phyloP scores from a whole-genome alignment of 2,797 vertebrate genomes.

The Myotis findleyi region DNA sequence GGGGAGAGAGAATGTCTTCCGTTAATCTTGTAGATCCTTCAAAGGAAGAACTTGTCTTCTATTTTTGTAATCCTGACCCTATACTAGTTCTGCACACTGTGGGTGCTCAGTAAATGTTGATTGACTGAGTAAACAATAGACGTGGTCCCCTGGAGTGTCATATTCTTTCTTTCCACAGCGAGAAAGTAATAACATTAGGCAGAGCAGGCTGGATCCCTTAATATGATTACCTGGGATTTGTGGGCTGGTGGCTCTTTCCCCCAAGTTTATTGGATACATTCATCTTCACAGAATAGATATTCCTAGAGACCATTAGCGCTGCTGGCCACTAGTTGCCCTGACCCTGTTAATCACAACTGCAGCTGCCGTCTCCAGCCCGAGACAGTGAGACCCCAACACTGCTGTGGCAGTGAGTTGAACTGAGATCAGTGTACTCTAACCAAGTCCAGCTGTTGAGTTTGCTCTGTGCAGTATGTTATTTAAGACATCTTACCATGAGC shows the following conservation, averaged over 20 bases:
- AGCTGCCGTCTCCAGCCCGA: not conserved
- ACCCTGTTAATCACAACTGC: not conserved
- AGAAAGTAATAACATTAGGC: conserved; percentile 44
- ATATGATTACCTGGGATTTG: conserved; percentile 66
- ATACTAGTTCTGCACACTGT: conserved; percentile 3
- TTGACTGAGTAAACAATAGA: conserved; percentile 26
- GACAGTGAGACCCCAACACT: no score
- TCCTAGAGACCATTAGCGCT: not conserved
- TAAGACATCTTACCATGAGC: not conserved
- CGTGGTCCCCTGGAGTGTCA: not conserved
- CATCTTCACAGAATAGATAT: conserved; percentile 47
- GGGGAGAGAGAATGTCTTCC: not conserved
- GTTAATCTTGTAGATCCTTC: not conserved
- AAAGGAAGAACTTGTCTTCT: not conserved
- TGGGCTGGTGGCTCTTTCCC: conserved; percentile 11
- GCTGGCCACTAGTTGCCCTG: not conserved
- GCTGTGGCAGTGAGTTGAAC: not conserved
- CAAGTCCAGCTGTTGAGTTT: not conserved
- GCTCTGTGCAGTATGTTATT: not conserved
- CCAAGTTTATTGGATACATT: conserved; percentile 61
- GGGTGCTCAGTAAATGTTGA: conserved; percentile 46
- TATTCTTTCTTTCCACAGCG: conserved; percentile 32
- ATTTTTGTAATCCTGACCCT: not conserved
- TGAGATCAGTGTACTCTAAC: not conserved
- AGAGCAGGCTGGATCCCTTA: conserved; percentile 52